Conservation (phyloP, 2,888 invertebrate genomes). For the Mellilla xanthometata region DNA sequence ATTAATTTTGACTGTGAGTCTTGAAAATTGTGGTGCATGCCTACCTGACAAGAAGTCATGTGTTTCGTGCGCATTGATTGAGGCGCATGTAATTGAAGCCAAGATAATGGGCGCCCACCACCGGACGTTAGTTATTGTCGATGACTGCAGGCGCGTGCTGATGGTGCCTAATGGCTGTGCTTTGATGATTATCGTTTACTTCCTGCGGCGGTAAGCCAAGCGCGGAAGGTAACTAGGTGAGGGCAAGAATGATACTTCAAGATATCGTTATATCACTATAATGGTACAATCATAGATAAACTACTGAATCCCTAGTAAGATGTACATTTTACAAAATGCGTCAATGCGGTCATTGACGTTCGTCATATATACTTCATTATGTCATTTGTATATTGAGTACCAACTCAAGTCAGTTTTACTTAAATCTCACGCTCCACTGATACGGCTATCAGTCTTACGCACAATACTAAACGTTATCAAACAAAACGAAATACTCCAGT, state of each 20-base stretch:
- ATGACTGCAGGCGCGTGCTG: slow-evolving; percentile 36
- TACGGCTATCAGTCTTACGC: background rate
- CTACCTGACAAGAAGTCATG: no score
- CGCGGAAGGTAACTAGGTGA: slow-evolving; percentile 22
- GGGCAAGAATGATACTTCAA: background rate
- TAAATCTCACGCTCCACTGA: background rate
- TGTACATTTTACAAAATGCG: no score
- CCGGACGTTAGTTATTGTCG: slow-evolving; percentile 35
- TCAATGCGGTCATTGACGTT: no score
- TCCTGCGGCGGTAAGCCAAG: slow-evolving; percentile 43
- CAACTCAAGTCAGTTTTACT: no score
- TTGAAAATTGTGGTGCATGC: no score
- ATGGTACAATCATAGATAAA: background rate
- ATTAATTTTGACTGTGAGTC: no score
- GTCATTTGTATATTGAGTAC: no score
- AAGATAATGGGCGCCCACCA: slow-evolving; percentile 15
- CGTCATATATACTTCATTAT: no score
- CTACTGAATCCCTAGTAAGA: no score
- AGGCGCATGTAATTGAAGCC: slow-evolving; percentile 5
- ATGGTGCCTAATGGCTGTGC: slow-evolving; percentile 44
- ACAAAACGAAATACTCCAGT: background rate
- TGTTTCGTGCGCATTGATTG: background rate
- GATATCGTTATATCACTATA: background rate
- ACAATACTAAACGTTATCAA: background rate
- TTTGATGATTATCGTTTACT: slow-evolving; percentile 48